These are phyloP conservation scores for Tanytarsus gracilentus DNA, from an alignment of 2,888 invertebrate species.

Conservation along the genomic window DNA sequence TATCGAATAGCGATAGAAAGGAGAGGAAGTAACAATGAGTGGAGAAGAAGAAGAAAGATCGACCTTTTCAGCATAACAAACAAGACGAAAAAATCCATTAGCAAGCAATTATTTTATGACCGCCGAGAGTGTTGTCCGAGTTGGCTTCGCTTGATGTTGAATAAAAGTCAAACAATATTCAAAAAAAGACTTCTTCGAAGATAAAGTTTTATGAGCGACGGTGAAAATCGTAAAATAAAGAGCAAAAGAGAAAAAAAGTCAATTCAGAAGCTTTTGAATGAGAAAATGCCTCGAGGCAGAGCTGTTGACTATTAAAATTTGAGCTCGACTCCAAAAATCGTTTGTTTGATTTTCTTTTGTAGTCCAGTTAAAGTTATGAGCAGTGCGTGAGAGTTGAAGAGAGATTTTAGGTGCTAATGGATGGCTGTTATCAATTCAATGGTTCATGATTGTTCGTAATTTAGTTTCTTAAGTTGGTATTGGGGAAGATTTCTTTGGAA, in stretches of 20 bases:
- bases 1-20: too few species aligned
- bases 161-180: constrained; percentile 6
- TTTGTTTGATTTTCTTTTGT: background rate
- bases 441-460: too few species aligned
- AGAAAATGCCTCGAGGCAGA: background rate
- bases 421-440: too few species aligned
- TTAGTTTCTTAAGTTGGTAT: too few species aligned
- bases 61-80: constrained; percentile 8
- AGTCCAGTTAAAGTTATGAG: background rate
- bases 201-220: constrained; percentile 12
- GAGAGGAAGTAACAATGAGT: too few species aligned
- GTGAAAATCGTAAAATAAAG: background rate
- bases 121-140: too few species aligned
- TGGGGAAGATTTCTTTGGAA: too few species aligned
- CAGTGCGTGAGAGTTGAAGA: too few species aligned
- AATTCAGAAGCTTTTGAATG: constrained; percentile 15
- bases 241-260: constrained; percentile 1
- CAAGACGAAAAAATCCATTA: constrained; percentile 22
- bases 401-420: too few species aligned
- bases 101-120: constrained; percentile 29
- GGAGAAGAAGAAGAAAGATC: too few species aligned
- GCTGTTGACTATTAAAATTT: constrained; percentile 10
- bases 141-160: too few species aligned
- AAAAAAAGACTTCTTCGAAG: constrained; percentile 3
- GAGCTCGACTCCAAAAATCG: background rate